Evolutionary conservation across 2,888 invertebrate species (phyloP).

Genomic region (Drosophila heteroneura): DNA sequence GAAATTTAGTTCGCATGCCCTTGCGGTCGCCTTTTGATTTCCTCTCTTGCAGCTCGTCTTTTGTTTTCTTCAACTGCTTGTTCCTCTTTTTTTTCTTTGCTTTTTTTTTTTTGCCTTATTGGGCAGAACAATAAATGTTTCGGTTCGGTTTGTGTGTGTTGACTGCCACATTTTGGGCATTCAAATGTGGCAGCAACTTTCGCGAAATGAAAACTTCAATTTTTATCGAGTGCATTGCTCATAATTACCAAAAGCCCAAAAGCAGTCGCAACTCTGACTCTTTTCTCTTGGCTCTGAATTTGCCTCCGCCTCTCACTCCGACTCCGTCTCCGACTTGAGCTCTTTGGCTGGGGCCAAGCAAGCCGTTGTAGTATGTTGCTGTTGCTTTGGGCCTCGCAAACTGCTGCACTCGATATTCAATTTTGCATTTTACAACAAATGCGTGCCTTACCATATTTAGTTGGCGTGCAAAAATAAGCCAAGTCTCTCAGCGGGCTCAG

Average conservation of each 20-base stretch:
- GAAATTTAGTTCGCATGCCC: slow-evolving; percentile 83
- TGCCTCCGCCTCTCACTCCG: neutral
- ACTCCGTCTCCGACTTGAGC: neutral
- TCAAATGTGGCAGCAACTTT: slow-evolving; percentile 72
- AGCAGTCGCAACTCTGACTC: slow-evolving; percentile 26
- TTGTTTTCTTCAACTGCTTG: slow-evolving; percentile 1
- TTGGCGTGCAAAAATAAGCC: slow-evolving; percentile 74
- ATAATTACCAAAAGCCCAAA: slow-evolving; percentile 74
- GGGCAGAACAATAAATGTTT: slow-evolving; percentile 81
- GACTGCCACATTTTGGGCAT: slow-evolving; percentile 56
- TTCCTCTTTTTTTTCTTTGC: slow-evolving; percentile 27
- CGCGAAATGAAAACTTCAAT: slow-evolving; percentile 81
- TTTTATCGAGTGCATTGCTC: slow-evolving; percentile 81
- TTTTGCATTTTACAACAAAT: slow-evolving; percentile 85
- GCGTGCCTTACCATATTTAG: slow-evolving; percentile 85
- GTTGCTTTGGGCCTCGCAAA: slow-evolving; percentile 44
- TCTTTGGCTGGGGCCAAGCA: slow-evolving; percentile 14
- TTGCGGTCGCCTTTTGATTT: slow-evolving; percentile 74
- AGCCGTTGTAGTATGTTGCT: slow-evolving; percentile 7
- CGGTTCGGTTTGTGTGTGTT: slow-evolving; percentile 34
- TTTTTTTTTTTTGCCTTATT: slow-evolving; percentile 67
- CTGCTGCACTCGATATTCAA: slow-evolving; percentile 82
- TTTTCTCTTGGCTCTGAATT: slow-evolving; percentile 8
- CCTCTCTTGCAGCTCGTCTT: slow-evolving; percentile 25
- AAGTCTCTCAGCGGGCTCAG: slow-evolving; percentile 32